Base-by-base conservation (phyloP, 2,797 vertebrate genomes). In the Psittacula derbiana region DNA sequence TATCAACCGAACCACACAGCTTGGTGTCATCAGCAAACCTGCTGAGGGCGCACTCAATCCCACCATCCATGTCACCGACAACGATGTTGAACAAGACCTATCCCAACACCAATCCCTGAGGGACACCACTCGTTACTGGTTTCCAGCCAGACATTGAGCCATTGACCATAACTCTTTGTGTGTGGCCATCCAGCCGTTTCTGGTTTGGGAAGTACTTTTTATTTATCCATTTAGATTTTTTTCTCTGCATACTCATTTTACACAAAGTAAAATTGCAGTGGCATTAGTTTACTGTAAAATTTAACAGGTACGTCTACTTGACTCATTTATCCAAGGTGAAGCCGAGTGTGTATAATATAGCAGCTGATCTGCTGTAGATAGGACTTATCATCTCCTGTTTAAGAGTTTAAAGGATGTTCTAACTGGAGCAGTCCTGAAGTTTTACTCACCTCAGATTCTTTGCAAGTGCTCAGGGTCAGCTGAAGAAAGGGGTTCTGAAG, bases 211-310 rank as follows among this genome's bases (percentile, higher is more conserved):
- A 73, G 25, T 47, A 16, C 3, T 49, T 84, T 15, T 30, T 55
- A 27, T 23, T 75, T 60, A 31, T 47, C 9, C 3, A 7, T 41
- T 79, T 52, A 46, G 27, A 30, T 43, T 60, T 10, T 8, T 8
- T 30, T 28, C 8, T 23, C 9, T 0, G 0, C 1, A 0, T 43
- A 8, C 10, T 74, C 5, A 24, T 74, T 55, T 66, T 55, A 36
- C 4, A 21, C 6, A 53, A 31, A 6, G 4, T 69, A 23, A 38
- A 80, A 53, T 31, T 65, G 24, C 46, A 11, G 41, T 3, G 2
- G 4, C 4, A 6, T 72, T 81, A 3, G 11, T 73, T 80, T 66
- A 33, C 20, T 76, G 69, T 12, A 31, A 8, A 17, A 2, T 73
- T 93, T 65, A 69, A 52, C 10, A 70, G 18, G 62, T 76, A 13